phyloP scores from a whole-genome alignment of 2,888 invertebrate genomes.

The Oscheius myriophilus region DNA sequence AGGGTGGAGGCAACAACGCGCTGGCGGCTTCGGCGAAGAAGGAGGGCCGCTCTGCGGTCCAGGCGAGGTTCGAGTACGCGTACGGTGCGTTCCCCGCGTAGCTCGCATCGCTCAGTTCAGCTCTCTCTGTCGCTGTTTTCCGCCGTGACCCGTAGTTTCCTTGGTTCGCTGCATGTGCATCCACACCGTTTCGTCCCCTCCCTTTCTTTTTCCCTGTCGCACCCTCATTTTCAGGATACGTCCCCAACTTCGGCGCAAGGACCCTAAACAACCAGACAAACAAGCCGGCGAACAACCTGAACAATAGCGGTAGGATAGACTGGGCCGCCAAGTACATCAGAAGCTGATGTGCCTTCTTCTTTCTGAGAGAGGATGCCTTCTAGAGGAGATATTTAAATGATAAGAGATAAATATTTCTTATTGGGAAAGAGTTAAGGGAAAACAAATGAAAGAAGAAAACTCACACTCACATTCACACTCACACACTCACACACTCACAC shows the following conservation, averaged over 20 bases:
- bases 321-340: conserved; percentile 82
- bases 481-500: too few species aligned
- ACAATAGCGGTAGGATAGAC: conserved; percentile 77
- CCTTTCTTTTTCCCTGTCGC: neutral
- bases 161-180: conserved; percentile 67
- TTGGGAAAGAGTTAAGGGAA: too few species aligned
- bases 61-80: conserved; percentile 70
- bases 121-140: conserved; percentile 1
- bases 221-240: conserved; percentile 41
- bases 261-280: conserved; percentile 31
- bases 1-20: conserved; percentile 42
- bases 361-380: too few species aligned
- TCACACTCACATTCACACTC: too few species aligned
- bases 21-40: conserved; percentile 36
- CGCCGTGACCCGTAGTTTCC: conserved; percentile 36
- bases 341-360: neutral
- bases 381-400: too few species aligned
- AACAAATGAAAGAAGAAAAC: too few species aligned
- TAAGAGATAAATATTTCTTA: conserved; percentile 1
- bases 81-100: conserved; percentile 59
- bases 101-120: conserved; percentile 5
- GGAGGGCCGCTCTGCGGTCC: conserved; percentile 60
- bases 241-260: conserved; percentile 57
- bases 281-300: conserved; percentile 28
- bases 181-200: conserved; percentile 7